phyloP scores from a whole-genome alignment of 2,113 vertebrate species.

The Ceyx melanurus region DNA sequence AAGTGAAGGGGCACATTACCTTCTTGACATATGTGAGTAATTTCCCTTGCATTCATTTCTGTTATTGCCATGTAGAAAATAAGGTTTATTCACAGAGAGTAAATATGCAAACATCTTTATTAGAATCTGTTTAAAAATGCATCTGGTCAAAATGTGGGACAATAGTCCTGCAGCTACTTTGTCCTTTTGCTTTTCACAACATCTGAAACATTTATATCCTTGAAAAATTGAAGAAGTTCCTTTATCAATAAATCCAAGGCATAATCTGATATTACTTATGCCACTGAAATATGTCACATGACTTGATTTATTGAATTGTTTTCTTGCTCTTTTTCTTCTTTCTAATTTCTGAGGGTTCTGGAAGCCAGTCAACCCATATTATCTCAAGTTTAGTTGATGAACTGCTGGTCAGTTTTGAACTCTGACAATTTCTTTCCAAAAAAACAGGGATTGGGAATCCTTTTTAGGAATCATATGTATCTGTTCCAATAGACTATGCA shows the following conservation, averaged over 20 bases:
- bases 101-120: background rate
- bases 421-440: background rate
- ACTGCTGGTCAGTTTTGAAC: background rate
- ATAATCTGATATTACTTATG: background rate
- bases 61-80: background rate
- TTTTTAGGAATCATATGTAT: background rate
- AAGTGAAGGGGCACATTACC: slow-evolving; percentile 7
- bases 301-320: background rate
- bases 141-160: background rate
- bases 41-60: slow-evolving; percentile 24
- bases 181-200: background rate
- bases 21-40: slow-evolving; percentile 24
- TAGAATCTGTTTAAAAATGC: background rate
- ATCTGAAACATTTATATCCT: background rate
- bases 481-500: background rate
- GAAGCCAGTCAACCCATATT: background rate
- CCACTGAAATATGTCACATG: background rate
- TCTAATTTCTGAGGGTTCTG: background rate
- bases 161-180: background rate
- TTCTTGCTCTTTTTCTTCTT: background rate
- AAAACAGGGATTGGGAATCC: background rate
- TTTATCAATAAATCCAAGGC: background rate
- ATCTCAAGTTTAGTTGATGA: background rate
- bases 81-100: background rate
- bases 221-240: background rate